Base-by-base conservation (phyloP, 2,888 invertebrate genomes). In the Timema cristinae region DNA sequence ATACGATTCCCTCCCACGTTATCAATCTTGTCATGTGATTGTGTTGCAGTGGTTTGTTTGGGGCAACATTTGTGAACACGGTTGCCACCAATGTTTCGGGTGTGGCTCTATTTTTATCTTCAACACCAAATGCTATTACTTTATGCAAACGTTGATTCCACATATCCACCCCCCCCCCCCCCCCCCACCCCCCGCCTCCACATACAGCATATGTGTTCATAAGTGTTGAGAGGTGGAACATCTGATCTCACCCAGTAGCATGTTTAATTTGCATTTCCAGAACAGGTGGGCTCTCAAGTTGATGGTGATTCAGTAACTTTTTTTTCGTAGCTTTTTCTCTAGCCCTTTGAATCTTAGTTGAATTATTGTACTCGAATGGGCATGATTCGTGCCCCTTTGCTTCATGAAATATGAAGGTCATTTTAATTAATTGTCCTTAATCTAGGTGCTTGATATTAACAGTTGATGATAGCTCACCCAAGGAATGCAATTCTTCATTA, bases 391-490 rank as follows among this genome's bases (percentile, higher is more conserved):
- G 59, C 59, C n/a, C 10, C n/a, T 59, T 59, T n/a, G 8, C 8
- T 7, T 59, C 8, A 59, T 32, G 15, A 59, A 0, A 59, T n/a
- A n/a, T 59, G 15, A 59, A 59, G 6, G 15, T 11, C 8, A 11
- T 32, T 59, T 59, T n/a, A n/a, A 59, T n/a, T 59, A 0, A 13
- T 59, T 10, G 59, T 10, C 5, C 13, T 59, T 13, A 5, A 59
- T 59, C 59, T 59, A n/a, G n/a, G 56, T 7, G 7, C 5, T 13
- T 11, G 9, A 56, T n/a, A 56, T 56, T 56, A 5, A 59, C 59
- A n/a, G 59, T 59, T 59, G 59, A 59, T 59, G 1, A 11, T n/a
- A 9, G 56, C 56, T 56, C 59, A 59, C 59, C 59, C n/a, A 59
- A 59, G n/a, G 8, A 59, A n/a, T 59, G 8, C 59, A 59, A 32